phyloP scores from a whole-genome alignment of 2,797 vertebrate species.

The Myotis daubentonii region DNA sequence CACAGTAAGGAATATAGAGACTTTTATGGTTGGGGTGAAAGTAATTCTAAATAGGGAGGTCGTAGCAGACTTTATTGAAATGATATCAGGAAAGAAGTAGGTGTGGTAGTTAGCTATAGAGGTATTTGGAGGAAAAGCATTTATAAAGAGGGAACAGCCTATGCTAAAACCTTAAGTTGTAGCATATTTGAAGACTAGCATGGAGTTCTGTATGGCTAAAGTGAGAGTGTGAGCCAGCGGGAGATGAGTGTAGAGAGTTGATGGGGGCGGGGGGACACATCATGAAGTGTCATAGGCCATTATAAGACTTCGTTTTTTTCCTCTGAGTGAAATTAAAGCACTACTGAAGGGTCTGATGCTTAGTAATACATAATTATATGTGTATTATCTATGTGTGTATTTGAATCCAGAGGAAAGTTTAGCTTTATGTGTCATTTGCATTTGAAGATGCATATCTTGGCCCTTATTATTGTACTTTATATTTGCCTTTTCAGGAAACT shows the following conservation, averaged over 20 bases:
- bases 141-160: neutral
- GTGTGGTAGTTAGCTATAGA: neutral
- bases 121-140: neutral
- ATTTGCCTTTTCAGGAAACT: slow-evolving; percentile 39
- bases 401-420: slow-evolving; percentile 36
- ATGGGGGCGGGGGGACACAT: neutral
- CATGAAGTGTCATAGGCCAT: neutral
- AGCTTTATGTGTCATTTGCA: slow-evolving; percentile 21
- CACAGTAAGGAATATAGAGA: neutral
- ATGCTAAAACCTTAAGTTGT: neutral
- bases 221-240: neutral
- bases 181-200: neutral
- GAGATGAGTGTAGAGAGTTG: neutral
- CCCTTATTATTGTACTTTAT: neutral
- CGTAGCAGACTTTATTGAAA: neutral
- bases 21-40: neutral
- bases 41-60: neutral
- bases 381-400: neutral
- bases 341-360: neutral
- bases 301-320: neutral
- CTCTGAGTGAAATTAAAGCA: slow-evolving; percentile 12
- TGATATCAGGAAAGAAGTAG: neutral
- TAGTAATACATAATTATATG: neutral
- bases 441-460: slow-evolving; percentile 33
- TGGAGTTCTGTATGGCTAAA: neutral